These are phyloP conservation scores for Heloderma charlesbogerti DNA, from an alignment of 2,113 vertebrate species.

Conservation along the genomic window DNA sequence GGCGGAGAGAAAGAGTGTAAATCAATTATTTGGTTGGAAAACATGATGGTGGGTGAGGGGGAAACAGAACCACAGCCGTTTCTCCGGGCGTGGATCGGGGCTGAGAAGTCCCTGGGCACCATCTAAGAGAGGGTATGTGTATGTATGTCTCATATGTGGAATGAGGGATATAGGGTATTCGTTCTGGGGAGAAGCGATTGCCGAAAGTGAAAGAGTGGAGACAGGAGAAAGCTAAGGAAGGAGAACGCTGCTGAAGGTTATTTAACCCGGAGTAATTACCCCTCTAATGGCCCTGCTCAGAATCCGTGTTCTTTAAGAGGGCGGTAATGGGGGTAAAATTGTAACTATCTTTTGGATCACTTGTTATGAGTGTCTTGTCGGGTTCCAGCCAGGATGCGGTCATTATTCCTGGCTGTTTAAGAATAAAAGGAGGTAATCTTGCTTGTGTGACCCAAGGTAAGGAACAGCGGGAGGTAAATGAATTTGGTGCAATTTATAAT, in stretches of 20 bases:
- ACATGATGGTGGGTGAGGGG: neutral
- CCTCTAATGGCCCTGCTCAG: neutral
- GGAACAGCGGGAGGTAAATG: no score
- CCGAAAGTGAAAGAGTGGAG: rapidly evolving
- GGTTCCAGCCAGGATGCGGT: neutral
- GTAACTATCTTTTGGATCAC: no score
- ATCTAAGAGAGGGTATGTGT: no score
- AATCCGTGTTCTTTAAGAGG: neutral
- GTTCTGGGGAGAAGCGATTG: neutral
- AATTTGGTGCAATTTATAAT: neutral
- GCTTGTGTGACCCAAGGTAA: no score
- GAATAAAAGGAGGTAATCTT: neutral
- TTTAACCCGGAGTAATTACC: neutral
- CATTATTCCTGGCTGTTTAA: neutral
- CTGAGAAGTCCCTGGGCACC: neutral
- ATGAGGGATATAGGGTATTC: neutral
- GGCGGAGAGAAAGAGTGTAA: slow-evolving; percentile 9
- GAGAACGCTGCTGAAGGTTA: neutral
- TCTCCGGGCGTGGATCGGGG: neutral
- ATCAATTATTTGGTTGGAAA: slow-evolving; percentile 66
- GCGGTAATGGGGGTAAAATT: neutral
- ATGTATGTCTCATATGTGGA: neutral
- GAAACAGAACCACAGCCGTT: neutral
- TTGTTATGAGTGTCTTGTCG: neutral
- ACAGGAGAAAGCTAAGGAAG: no score